phyloP scores from a whole-genome alignment of 2,888 invertebrate species.

The Orgyia antiqua region DNA sequence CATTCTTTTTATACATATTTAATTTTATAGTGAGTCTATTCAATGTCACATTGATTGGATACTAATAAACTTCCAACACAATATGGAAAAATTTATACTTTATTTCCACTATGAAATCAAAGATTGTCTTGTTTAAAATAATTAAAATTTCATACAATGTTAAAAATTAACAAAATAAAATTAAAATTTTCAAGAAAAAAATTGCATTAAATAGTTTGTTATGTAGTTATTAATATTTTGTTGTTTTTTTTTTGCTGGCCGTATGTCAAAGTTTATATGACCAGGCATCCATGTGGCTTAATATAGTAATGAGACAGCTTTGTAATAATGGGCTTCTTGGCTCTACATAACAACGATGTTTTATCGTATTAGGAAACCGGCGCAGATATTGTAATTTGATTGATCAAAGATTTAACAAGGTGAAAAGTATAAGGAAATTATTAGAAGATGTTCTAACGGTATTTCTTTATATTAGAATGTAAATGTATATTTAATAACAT shows the following conservation, averaged over 20 bases:
- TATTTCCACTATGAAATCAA: no score
- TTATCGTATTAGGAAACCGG: conserved; percentile 10
- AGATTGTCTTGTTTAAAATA: no score
- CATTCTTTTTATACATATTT: no score
- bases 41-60: no score
- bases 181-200: no score
- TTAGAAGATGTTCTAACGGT: conserved; percentile 9
- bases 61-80: no score
- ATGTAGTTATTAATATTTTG: no score
- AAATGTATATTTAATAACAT: not conserved
- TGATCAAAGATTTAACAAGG: conserved; percentile 11
- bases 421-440: conserved; percentile 2
- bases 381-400: conserved; percentile 19
- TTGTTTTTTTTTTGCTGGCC: not conserved
- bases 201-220: no score
- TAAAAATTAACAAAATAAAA: no score
- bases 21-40: no score
- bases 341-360: conserved; percentile 16
- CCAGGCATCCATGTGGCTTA: conserved; percentile 13
- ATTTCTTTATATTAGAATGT: conserved; percentile 4
- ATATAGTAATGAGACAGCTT: conserved; percentile 28
- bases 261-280: conserved; percentile 15
- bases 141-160: no score
- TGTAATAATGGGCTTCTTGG: conserved; percentile 18
- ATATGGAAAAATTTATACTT: no score